Evolutionary conservation across 2,113 vertebrate genomes (phyloP).

Genomic region (Podilymbus podiceps): DNA sequence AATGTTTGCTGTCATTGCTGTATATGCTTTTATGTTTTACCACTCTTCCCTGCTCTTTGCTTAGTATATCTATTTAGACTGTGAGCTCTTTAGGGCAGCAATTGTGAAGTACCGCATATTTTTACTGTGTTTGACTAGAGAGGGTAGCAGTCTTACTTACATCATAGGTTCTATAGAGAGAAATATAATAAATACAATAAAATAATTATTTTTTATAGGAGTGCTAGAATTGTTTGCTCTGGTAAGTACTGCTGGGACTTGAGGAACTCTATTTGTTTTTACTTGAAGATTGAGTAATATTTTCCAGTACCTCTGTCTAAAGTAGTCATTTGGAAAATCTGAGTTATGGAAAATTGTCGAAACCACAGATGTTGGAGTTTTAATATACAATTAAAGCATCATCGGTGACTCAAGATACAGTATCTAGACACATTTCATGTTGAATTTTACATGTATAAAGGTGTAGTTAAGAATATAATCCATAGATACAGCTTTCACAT

Average conservation of each 20-base stretch:
- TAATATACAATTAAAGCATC: background rate
- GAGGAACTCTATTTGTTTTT: background rate
- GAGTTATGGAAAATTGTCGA: background rate
- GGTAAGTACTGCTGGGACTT: conserved; percentile 32
- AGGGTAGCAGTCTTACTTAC: background rate
- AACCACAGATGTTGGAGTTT: background rate
- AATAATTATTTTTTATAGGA: conserved; percentile 32
- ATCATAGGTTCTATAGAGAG: background rate
- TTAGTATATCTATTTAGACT: conserved; percentile 27
- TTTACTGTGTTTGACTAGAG: background rate
- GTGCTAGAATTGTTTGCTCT: conserved; percentile 23
- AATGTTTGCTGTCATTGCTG: background rate
- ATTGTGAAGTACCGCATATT: background rate
- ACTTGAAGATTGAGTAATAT: background rate
- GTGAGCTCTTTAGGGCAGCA: background rate
- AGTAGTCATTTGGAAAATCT: background rate
- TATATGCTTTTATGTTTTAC: background rate
- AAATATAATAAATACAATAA: background rate
- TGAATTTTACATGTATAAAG: background rate
- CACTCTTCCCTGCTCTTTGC: background rate
- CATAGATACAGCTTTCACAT: background rate
- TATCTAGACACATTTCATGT: background rate
- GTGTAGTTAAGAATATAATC: background rate
- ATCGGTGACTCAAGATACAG: background rate
- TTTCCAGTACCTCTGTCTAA: background rate